Evolutionary conservation across 2,797 vertebrate species (phyloP).

Genomic region (Morus bassanus): DNA sequence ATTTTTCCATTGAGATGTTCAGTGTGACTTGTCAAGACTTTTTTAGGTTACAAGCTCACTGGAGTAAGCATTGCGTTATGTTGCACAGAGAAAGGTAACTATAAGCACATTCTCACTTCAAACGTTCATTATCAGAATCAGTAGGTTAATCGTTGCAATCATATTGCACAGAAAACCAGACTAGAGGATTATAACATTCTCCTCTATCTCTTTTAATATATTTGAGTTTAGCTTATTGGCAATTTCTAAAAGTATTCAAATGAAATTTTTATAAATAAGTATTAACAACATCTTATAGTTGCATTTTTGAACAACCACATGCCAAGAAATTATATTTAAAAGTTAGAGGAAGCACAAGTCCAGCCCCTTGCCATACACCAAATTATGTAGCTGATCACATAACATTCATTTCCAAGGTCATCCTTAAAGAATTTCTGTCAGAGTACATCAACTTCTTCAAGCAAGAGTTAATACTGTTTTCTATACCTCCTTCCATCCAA

Average conservation of each 20-base stretch:
- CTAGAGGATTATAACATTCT: neutral
- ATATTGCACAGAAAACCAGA: neutral
- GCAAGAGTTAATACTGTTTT: neutral
- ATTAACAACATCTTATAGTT: neutral
- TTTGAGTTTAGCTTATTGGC: neutral
- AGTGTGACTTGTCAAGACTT: neutral
- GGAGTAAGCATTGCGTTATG: neutral
- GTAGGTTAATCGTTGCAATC: neutral
- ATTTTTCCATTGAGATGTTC: neutral
- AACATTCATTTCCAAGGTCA: neutral
- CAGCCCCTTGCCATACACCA: neutral
- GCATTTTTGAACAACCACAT: neutral
- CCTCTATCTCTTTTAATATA: neutral
- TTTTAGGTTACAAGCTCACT: neutral
- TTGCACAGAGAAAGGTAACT: neutral
- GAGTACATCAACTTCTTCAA: neutral
- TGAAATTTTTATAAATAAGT: neutral
- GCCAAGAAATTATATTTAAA: neutral
- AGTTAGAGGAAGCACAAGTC: neutral
- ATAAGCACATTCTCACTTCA: neutral
- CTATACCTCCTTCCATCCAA: neutral
- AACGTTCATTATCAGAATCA: neutral
- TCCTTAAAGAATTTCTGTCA: neutral
- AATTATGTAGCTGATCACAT: neutral
- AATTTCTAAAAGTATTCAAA: neutral